Evolutionary conservation across 2,113 vertebrate species (phyloP).

Genomic region (Campylorhamphus procurvoides): DNA sequence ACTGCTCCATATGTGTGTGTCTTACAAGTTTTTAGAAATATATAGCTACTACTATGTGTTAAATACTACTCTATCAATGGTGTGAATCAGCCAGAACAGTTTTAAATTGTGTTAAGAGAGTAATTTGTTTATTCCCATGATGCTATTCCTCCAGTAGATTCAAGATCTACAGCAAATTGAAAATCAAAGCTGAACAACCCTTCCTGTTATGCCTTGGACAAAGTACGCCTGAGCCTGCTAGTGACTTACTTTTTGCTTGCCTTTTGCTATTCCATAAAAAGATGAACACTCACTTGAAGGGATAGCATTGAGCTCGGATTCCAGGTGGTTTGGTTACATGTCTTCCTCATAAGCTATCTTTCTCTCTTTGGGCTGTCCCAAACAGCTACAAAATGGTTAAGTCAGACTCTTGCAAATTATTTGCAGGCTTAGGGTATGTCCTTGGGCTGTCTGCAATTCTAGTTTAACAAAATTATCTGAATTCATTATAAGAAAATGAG

Average conservation of each 20-base stretch:
- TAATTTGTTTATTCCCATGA: neutral
- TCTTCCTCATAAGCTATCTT: neutral
- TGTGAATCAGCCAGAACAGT: neutral
- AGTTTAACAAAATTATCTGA: neutral
- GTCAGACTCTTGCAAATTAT: neutral
- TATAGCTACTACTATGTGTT: neutral
- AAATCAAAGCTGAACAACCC: neutral
- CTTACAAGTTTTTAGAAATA: neutral
- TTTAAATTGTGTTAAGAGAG: neutral
- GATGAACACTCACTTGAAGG: neutral
- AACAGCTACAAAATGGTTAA: neutral
- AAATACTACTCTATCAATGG: neutral
- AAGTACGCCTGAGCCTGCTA: neutral
- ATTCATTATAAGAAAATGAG: neutral
- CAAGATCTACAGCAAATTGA: neutral
- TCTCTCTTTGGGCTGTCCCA: neutral
- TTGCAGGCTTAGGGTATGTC: neutral
- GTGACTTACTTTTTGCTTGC: neutral
- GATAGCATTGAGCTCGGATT: neutral
- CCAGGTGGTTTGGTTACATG: neutral
- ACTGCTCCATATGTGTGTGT: fast-evolving
- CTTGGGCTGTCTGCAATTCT: neutral
- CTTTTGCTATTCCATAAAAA: neutral
- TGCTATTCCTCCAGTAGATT: neutral
- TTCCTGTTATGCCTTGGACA: neutral